Evolutionary conservation across 2,113 vertebrate species (phyloP).

Genomic region (Pipra filicauda): DNA sequence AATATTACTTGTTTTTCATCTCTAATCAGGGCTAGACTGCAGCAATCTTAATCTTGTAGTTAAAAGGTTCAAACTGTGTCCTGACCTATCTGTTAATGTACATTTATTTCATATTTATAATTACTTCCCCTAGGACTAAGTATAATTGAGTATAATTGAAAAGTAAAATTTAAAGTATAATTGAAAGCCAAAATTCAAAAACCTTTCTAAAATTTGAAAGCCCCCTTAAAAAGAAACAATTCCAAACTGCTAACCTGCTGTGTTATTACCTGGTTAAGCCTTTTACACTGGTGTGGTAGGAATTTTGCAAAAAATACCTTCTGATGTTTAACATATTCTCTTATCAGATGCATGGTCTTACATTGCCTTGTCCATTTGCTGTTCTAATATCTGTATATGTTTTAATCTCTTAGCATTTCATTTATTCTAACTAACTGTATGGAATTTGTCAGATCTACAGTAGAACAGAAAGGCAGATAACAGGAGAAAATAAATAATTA

Average conservation of each 20-base stretch:
- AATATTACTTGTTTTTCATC: background rate
- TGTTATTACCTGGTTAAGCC: background rate
- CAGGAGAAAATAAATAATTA: background rate
- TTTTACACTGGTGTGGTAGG: background rate
- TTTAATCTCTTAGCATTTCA: background rate
- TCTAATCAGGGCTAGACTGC: background rate
- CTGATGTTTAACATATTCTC: background rate
- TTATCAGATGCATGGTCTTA: background rate
- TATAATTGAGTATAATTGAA: background rate
- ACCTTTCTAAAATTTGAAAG: background rate
- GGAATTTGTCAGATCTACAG: background rate
- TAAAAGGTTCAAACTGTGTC: constrained; percentile 13
- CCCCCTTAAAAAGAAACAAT: background rate
- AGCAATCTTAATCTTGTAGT: background rate
- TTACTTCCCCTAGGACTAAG: background rate
- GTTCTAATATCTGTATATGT: background rate
- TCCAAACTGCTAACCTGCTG: background rate
- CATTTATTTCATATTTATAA: background rate
- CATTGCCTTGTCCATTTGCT: background rate
- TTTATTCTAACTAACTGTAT: background rate
- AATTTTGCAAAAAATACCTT: background rate
- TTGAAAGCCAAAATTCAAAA: background rate
- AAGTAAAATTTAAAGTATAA: background rate
- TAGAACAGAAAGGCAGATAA: background rate
- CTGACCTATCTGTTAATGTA: background rate